These are phyloP conservation scores for Patiria miniata DNA, from an alignment of 35 echinoderm and acorn worm genomes.

Conservation along the genomic window DNA sequence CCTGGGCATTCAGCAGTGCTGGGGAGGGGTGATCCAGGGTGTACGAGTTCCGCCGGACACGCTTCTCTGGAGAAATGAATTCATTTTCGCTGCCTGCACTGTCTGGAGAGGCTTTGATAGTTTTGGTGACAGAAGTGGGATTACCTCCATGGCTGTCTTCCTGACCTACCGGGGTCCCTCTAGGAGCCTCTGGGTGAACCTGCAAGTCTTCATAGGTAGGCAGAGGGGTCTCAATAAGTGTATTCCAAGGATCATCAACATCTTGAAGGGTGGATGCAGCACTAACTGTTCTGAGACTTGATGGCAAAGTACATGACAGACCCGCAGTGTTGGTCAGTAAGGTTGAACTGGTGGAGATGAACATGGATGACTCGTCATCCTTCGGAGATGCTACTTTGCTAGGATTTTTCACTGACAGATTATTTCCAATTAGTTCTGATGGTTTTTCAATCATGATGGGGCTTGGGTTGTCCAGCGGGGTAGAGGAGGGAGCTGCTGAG, in stretches of 20 bases:
- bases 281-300: conserved; percentile 64
- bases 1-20: conserved; percentile 81
- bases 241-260: conserved; percentile 67
- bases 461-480: not conserved
- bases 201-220: not conserved
- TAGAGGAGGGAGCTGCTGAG: not conserved
- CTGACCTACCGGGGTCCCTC: conserved; percentile 82
- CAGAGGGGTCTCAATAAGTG: conserved; percentile 27
- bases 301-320: conserved; percentile 85
- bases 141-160: conserved; percentile 42
- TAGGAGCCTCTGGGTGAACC: not conserved
- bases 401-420: not conserved
- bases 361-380: not conserved
- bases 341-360: conserved; percentile 42
- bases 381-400: not conserved
- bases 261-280: conserved; percentile 83
- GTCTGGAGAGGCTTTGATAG: not conserved
- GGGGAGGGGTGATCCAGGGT: conserved; percentile 89
- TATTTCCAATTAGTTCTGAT: not conserved
- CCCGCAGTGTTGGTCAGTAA: conserved; percentile 46
- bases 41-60: conserved; percentile 75
- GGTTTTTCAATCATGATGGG: not conserved
- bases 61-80: conserved; percentile 49
- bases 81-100: not conserved
- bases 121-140: not conserved